Evolutionary conservation across 2,113 vertebrate genomes (phyloP).

Genomic region (Columbina picui): DNA sequence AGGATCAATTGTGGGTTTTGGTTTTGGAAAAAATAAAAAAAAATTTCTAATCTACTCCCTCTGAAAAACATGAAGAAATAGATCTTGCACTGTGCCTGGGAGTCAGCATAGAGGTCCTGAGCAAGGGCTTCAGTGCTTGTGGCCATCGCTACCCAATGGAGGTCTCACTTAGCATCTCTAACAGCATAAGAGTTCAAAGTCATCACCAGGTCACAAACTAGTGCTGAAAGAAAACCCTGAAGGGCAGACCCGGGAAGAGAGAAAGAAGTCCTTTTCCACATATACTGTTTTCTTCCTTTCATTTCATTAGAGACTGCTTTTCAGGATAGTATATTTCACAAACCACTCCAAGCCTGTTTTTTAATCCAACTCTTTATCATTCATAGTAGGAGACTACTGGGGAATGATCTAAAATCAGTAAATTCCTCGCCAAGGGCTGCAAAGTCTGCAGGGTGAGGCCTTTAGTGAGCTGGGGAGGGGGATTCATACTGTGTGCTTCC

Average conservation of each 20-base stretch:
- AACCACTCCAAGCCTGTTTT: background rate
- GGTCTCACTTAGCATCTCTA: background rate
- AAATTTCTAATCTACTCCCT: background rate
- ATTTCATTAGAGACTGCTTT: background rate
- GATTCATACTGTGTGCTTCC: background rate
- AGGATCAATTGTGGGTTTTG: background rate
- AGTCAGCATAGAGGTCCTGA: rapidly evolving
- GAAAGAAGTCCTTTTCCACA: background rate
- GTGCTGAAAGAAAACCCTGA: background rate
- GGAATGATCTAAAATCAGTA: background rate
- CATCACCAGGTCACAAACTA: background rate
- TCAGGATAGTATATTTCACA: background rate
- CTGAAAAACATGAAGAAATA: background rate
- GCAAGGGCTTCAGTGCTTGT: too few species aligned
- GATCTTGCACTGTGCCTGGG: background rate
- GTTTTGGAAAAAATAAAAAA: background rate
- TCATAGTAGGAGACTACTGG: background rate
- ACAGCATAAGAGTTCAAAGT: background rate
- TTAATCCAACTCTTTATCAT: background rate
- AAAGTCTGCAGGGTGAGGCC: background rate
- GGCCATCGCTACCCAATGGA: rapidly evolving
- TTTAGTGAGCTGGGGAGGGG: background rate
- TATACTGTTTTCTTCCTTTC: background rate
- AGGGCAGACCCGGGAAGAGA: background rate
- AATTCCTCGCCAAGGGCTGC: background rate